Conservation (phyloP, 2,113 vertebrate species). For the Aegotheles bennettii region DNA sequence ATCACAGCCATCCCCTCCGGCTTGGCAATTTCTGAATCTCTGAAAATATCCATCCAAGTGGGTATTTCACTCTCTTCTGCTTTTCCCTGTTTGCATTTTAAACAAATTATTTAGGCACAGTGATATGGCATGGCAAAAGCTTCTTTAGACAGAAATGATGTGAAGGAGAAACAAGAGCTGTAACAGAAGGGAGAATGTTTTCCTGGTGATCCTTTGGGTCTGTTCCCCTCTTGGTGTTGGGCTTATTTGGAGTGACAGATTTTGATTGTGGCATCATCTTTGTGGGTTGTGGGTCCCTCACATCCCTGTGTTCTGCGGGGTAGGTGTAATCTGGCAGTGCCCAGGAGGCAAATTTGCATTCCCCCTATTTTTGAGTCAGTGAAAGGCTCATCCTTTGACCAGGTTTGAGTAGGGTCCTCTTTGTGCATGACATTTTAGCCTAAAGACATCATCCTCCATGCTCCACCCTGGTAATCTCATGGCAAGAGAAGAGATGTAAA, state of each 20-base stretch:
- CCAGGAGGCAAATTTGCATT: background rate
- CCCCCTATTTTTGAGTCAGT: background rate
- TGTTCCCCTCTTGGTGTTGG: background rate
- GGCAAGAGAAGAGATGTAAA: background rate
- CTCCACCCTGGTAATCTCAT: background rate
- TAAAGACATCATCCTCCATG: background rate
- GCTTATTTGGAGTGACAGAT: background rate
- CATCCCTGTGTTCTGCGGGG: background rate
- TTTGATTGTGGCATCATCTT: background rate
- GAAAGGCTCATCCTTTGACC: background rate
- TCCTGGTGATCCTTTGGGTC: background rate
- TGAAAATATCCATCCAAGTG: background rate
- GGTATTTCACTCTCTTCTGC: background rate
- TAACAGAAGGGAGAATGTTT: background rate
- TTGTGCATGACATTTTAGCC: background rate
- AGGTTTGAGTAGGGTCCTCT: background rate
- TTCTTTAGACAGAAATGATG: background rate
- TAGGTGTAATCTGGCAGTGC: background rate
- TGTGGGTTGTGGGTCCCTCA: background rate
- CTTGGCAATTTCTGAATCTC: background rate
- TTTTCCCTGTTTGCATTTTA: background rate
- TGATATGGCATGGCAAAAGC: background rate
- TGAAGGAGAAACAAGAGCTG: background rate
- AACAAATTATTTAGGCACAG: fast-evolving
- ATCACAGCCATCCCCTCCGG: background rate